phyloP scores from a whole-genome alignment of 2,888 invertebrate species.

The Nowickia ferox region DNA sequence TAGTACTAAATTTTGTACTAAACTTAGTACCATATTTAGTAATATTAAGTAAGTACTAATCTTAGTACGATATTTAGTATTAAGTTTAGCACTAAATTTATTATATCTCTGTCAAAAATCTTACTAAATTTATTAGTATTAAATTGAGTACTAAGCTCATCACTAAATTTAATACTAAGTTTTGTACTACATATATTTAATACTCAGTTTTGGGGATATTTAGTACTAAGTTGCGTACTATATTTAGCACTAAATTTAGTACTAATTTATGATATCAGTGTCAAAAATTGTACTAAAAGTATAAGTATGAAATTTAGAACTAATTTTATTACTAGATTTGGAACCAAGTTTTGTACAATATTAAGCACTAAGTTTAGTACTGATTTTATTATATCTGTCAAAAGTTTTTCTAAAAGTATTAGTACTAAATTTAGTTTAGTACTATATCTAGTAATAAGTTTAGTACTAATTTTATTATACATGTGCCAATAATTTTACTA shows the following conservation, averaged over 20 bases:
- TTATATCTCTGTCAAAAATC: neutral
- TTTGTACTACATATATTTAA: neutral
- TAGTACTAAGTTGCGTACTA: too few relatives aligned
- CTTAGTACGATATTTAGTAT: too few relatives aligned
- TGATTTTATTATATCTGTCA: neutral
- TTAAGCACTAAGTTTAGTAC: too few relatives aligned
- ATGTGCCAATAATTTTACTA: too few relatives aligned
- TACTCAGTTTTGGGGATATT: too few relatives aligned
- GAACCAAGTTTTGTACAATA: slow-evolving; percentile 1
- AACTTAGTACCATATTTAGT: too few relatives aligned
- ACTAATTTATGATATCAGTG: neutral
- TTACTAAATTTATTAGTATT: neutral
- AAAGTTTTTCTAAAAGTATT: neutral
- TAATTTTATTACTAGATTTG: neutral
- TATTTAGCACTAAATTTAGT: neutral
- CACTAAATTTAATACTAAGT: slow-evolving; percentile 1
- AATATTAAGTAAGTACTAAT: too few relatives aligned
- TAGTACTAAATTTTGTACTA: neutral
- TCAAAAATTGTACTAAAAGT: neutral
- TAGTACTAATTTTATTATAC: neutral
- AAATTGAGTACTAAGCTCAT: slow-evolving; percentile 6
- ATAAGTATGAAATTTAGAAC: neutral
- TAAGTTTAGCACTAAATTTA: neutral
- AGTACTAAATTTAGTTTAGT: neutral
- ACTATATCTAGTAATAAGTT: neutral